A percentile compares a stretch with the other conserved stretches of the same genome.
Conservation (phyloP, 2,797 vertebrate genomes). For the Coranthus polyacanthus region DNA sequence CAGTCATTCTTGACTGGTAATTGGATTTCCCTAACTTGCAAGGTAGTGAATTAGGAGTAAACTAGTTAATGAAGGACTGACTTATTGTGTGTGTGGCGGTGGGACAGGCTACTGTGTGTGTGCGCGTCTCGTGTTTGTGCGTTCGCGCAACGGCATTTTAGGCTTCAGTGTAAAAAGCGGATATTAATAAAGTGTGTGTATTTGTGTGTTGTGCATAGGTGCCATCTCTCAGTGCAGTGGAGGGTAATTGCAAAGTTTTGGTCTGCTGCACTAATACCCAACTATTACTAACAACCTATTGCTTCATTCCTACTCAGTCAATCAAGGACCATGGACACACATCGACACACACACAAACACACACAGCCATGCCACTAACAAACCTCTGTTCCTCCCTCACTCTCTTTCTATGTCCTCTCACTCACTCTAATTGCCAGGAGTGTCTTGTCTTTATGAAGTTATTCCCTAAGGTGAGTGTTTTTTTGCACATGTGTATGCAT, state of each 20-base stretch:
- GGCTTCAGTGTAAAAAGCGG: background rate
- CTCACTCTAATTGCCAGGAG: conserved; percentile 64
- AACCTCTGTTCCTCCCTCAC: conserved; percentile 10
- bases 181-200: conserved; percentile 27
- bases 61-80: conserved; percentile 67
- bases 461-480: conserved; percentile 46
- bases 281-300: conserved; percentile 62
- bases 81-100: conserved; percentile 20
- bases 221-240: conserved; percentile 39
- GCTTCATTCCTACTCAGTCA: conserved; percentile 66
- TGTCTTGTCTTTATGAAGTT: conserved; percentile 65
- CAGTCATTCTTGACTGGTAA: conserved; percentile 72
- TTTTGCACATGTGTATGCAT: conserved; percentile 13
- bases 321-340: conserved; percentile 49
- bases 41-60: conserved; percentile 71
- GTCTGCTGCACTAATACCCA: conserved; percentile 67
- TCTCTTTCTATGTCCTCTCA: conserved; percentile 25
- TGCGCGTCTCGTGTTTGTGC: conserved; percentile 13
- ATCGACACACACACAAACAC: conserved; percentile 10
- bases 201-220: conserved; percentile 10
- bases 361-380: conserved; percentile 13
- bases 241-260: conserved; percentile 75
- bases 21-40: conserved; percentile 78
- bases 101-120: background rate
- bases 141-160: conserved; percentile 7